These are phyloP conservation scores for Nothura maculosa DNA, from an alignment of 2,797 vertebrate species.

Conservation along the genomic window DNA sequence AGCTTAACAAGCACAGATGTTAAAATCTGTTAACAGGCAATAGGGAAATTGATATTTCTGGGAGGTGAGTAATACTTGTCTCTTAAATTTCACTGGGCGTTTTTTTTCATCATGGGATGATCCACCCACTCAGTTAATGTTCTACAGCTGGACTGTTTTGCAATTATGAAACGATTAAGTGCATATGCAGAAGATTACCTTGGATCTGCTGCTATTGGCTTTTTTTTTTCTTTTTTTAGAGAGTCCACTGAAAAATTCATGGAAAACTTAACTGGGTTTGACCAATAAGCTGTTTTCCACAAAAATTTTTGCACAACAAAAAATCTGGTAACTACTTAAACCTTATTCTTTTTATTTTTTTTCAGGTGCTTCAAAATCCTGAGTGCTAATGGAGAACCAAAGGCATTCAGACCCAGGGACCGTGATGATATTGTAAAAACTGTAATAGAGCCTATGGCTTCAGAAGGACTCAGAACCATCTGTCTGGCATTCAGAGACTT, in stretches of 20 bases:
- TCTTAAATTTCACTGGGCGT: not conserved
- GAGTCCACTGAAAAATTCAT: not conserved
- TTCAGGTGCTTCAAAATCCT: conserved; percentile 96
- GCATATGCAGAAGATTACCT: not conserved
- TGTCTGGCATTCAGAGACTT: conserved; percentile 98
- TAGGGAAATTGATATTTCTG: not conserved
- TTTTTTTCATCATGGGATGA: not conserved
- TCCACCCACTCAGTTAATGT: not conserved
- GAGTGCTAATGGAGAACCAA: conserved; percentile 91
- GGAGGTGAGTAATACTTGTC: not conserved
- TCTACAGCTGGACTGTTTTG: not conserved
- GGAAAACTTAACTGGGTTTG: not conserved
- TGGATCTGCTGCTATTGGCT: not conserved
- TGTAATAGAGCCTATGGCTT: conserved; percentile 99
- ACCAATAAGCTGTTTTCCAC: not conserved
- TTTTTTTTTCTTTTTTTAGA: not conserved
- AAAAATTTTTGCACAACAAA: not conserved
- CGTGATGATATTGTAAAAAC: conserved; percentile 96
- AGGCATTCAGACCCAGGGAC: conserved; percentile 95
- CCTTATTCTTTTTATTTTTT: conserved; percentile 36
- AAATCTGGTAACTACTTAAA: not conserved
- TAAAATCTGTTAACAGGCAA: not conserved
- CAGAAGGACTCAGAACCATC: conserved; percentile 97
- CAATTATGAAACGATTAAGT: not conserved
- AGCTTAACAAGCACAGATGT: not conserved